Evolutionary conservation across 1,140 invertebrate genomes (phyloP), one percentile per base, ranked within the genome.

Genomic region (Mizuhopecten yessoensis): DNA sequence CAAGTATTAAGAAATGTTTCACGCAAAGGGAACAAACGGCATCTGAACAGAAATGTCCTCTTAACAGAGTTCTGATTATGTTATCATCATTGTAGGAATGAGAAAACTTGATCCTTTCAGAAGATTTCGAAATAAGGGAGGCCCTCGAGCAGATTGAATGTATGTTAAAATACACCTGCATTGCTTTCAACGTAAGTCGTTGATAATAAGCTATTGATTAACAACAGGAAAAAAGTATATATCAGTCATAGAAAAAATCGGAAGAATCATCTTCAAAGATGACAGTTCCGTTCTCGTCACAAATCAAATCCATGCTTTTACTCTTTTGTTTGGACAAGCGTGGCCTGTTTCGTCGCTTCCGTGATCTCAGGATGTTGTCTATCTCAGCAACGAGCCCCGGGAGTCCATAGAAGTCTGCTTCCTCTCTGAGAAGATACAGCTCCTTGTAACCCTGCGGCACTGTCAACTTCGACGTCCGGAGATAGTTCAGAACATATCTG

Each of bases 401-500:
- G 0, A 95, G 87, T 11, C 94, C 93, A 42, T 93, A 95, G 89
- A 91, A 95, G 15, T 90, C 90, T 0, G 94, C 94, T 86, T 95
- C 95, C 86, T 94, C 92, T 86, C 93, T 92, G 5, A 95, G 90
- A 57, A 95, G 88, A 29, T 93, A 91, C 0, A 95, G 90, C 39
- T 95, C 94, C 36, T 92, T 89, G 87, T 92, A 94, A 9, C 94
- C 95, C 45, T 92, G 87, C 2, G 95, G 94, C 3, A 95, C 42
- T 9, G 93, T 91, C 42, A 95, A 90, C 39, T 93, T 94, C 17
- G 86, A 91, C 15, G 95, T 93, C 3, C 95, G 90, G 15, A 96
- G 89, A 86, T 92, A 96, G 89, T 96, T 95, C 23, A 96, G 92
- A 11, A 96, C 91, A 87, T 94, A 94, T 75, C 95, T 95, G 91